Base-by-base conservation (phyloP, 2,113 vertebrate genomes). In the Pangasianodon hypophthalmus region DNA sequence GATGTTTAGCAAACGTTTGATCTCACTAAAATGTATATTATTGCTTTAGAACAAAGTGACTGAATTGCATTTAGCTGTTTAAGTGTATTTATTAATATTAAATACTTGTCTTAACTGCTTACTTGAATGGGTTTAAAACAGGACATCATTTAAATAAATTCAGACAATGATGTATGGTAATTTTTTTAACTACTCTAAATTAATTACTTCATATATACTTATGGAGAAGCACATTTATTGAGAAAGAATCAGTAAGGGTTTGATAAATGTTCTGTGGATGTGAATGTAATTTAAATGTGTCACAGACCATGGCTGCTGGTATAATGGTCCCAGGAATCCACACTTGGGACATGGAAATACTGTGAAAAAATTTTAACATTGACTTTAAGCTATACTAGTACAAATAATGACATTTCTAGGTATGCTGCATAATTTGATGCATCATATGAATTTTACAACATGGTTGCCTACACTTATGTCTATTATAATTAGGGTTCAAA, bases 121-220 rank as follows among this genome's bases (percentile, higher is more conserved):
- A 82, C 8, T 24, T 56, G 19, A 37, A 18, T 13, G 18, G 52
- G 9, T 58, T 37, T 58, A 10, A 58, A 83, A 83, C 41, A 11
- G 81, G 81, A 58, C 19, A 37, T 54, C 6, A 8, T 54, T 32
- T 37, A 83, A 83, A 58, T 60, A 83, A 58, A 41, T 41, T 13
- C 52, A 24, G 3, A 32, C 77, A 50, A 4, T n/a, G 14, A 8
- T 19, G 1, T 2, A 82, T 9, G 9, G 3, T 32, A 24, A 2
- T 50, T 29, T 77, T 56, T 82, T 82, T 79, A 77, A 46, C 73
- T 79, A 79, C 44, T 26, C 24, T 46, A 75, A 46, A 75, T 71
- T 14, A 16, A 19, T 75, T 37, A 71, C 69, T 18, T 41, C 32
- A 69, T 1, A 48, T 9, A 44, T 29, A 79, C 10, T 29, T 79